Percentiles rank a stretch among this genome's conserved stretches.
Conservation (phyloP, 2,113 vertebrate genomes). For the Falcunculus frontatus region DNA sequence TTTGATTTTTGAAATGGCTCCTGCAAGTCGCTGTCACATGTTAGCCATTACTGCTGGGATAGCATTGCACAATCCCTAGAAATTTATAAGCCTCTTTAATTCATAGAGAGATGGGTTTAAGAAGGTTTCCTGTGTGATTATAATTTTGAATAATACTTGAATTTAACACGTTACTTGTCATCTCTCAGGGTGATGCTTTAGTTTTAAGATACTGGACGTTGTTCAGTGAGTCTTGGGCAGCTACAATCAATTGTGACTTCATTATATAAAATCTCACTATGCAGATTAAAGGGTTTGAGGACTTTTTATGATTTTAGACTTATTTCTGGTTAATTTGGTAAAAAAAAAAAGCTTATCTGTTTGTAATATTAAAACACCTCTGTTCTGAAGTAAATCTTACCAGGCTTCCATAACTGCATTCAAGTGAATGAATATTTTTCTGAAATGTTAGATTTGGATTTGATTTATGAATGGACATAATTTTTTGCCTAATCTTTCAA, state of each 20-base stretch:
- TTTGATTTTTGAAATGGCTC: conserved; percentile 24
- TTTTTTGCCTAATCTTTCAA: background rate
- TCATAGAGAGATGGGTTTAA: conserved; percentile 1
- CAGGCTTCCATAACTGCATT: background rate
- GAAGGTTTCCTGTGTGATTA: background rate
- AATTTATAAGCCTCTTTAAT: conserved; percentile 38
- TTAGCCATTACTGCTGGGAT: background rate
- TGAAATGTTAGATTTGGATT: background rate
- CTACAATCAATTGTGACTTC: background rate
- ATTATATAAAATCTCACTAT: background rate
- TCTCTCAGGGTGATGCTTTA: background rate
- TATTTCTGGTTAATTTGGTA: background rate
- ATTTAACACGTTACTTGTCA: background rate
- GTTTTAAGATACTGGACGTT: background rate
- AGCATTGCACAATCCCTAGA: background rate
- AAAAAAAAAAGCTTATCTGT: background rate
- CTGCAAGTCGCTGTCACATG: background rate
- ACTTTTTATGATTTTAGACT: background rate
- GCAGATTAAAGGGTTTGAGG: background rate
- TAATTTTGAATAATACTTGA: background rate
- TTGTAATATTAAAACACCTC: background rate
- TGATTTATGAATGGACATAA: background rate
- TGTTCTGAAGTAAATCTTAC: background rate
- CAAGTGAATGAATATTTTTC: background rate
- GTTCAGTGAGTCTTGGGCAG: background rate